These are phyloP conservation scores for Rhorus exstirpatorius DNA, from an alignment of 2,888 invertebrate species.

Conservation along the genomic window DNA sequence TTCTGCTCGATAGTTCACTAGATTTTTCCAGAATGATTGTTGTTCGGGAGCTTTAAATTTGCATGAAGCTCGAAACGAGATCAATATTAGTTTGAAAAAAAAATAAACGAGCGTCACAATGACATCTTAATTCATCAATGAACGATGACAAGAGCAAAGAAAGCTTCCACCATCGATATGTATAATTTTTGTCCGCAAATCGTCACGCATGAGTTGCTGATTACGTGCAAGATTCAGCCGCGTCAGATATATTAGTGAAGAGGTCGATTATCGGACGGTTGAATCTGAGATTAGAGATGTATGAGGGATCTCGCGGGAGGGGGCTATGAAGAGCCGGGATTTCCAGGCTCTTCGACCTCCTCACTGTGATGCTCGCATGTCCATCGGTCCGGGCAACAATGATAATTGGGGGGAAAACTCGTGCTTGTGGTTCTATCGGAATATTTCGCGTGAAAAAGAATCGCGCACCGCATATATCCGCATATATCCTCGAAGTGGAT, in stretches of 20 bases:
- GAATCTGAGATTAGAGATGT: conserved; percentile 30
- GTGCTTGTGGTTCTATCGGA: conserved; percentile 78
- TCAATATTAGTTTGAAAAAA: too few species aligned
- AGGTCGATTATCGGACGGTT: conserved; percentile 31
- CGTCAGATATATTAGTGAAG: conserved; percentile 15
- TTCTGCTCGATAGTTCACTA: too few species aligned
- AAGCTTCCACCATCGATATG: not conserved
- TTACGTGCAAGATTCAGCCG: conserved; percentile 76
- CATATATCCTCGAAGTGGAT: conserved; percentile 10
- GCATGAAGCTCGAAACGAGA: too few species aligned
- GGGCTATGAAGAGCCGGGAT: too few species aligned
- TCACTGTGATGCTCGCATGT: conserved; percentile 1
- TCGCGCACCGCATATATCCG: too few species aligned
- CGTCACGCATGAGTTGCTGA: conserved; percentile 82
- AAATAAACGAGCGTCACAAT: too few species aligned
- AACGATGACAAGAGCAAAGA: too few species aligned
- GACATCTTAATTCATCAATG: too few species aligned
- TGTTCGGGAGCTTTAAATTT: too few species aligned
- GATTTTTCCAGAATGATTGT: too few species aligned
- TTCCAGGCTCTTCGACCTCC: not conserved
- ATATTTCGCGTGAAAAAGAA: conserved; percentile 60
- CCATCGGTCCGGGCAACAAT: conserved; percentile 28
- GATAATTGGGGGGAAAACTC: conserved; percentile 79
- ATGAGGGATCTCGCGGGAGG: conserved; percentile 4
- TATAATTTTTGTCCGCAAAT: conserved; percentile 50